phyloP scores from a whole-genome alignment of 1,140 invertebrate genomes.

The Araneus ventricosus region DNA sequence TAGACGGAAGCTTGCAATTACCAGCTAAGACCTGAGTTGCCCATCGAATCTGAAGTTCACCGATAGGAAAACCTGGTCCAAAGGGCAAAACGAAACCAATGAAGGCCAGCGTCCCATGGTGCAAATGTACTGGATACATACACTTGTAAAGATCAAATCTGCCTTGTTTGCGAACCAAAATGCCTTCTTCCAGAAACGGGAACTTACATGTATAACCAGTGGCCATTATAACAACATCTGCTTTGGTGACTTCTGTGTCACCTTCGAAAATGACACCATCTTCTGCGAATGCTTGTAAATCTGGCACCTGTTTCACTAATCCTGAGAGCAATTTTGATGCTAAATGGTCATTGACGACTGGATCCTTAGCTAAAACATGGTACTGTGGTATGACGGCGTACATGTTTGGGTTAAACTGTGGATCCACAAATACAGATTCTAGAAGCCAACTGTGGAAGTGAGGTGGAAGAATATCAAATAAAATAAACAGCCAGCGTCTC shows the following conservation, averaged over 20 bases:
- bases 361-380: slow-evolving; percentile 80
- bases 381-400: background rate
- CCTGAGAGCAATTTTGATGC: slow-evolving; percentile 81
- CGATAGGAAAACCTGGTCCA: slow-evolving; percentile 81
- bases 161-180: slow-evolving; percentile 77
- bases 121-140: slow-evolving; percentile 79
- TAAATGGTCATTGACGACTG: slow-evolving; percentile 83
- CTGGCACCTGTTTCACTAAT: slow-evolving; percentile 79
- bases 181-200: slow-evolving; percentile 61
- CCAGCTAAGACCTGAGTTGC: slow-evolving; percentile 71
- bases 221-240: slow-evolving; percentile 76
- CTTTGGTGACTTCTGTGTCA: slow-evolving; percentile 33
- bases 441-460: background rate
- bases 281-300: slow-evolving; percentile 79
- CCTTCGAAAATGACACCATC: slow-evolving; percentile 78
- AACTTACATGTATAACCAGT: slow-evolving; percentile 77
- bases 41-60: slow-evolving; percentile 82
- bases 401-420: background rate
- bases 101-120: slow-evolving; percentile 79
- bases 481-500: background rate
- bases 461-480: background rate
- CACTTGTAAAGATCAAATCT: slow-evolving; percentile 80
- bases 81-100: slow-evolving; percentile 82
- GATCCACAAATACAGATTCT: background rate
- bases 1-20: slow-evolving; percentile 74